Evolutionary conservation across 2,888 invertebrate species (phyloP).

Genomic region (Ormyrus labotus): DNA sequence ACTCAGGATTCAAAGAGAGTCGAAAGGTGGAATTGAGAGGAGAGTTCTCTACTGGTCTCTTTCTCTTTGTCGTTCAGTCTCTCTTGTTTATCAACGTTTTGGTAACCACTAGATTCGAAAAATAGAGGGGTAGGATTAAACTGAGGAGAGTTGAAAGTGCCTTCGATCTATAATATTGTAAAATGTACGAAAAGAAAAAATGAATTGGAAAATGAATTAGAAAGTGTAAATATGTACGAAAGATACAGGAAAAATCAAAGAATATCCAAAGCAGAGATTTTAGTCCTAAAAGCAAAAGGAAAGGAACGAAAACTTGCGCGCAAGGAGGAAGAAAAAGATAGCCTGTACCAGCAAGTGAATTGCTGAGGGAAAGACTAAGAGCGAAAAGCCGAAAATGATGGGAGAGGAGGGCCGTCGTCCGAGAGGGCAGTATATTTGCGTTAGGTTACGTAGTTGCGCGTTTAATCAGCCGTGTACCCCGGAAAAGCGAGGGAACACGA

Average conservation of each 20-base stretch:
- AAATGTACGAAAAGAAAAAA: no score
- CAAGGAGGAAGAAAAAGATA: conserved; percentile 17
- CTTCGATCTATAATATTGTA: no score
- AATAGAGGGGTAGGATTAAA: no score
- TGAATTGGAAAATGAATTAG: no score
- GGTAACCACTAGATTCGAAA: no score
- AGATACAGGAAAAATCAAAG: conserved; percentile 7
- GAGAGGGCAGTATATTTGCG: conserved; percentile 71
- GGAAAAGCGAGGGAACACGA: conserved; percentile 35
- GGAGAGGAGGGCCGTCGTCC: conserved; percentile 49
- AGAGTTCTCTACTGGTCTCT: conserved; percentile 40
- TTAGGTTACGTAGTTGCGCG: conserved; percentile 74
- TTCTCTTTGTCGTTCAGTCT: no score
- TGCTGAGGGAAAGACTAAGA: neutral
- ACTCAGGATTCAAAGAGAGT: conserved; percentile 72
- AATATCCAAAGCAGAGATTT: conserved; percentile 3
- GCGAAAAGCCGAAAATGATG: conserved; percentile 56
- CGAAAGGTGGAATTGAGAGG: conserved; percentile 72
- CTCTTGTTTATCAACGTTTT: no score
- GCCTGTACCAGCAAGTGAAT: conserved; percentile 10
- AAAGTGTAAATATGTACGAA: neutral
- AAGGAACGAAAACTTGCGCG: conserved; percentile 26
- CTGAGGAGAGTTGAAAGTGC: no score
- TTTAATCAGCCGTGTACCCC: conserved; percentile 74
- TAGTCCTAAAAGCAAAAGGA: neutral